Percentiles rank a stretch among this genome's conserved stretches.
Evolutionary conservation across 2,888 invertebrate genomes (phyloP).

Genomic region (Coelinius sp.): DNA sequence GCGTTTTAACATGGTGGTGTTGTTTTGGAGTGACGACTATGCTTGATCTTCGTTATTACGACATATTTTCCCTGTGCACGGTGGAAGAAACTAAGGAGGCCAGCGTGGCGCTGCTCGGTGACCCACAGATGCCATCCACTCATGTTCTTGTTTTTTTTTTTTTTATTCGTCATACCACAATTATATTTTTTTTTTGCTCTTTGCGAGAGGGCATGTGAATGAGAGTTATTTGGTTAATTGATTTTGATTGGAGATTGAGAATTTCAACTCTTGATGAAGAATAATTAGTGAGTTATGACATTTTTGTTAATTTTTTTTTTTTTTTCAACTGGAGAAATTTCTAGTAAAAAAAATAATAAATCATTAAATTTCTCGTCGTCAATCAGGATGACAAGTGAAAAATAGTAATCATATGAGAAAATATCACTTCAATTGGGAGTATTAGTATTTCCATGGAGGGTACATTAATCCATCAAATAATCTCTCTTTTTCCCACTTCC

Average conservation of each 20-base stretch:
- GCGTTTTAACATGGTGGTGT: not conserved
- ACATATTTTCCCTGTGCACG: slow-evolving; percentile 14
- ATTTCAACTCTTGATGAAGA: no score
- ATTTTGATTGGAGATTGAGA: no score
- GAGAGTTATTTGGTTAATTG: not conserved
- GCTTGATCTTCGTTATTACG: slow-evolving; percentile 29
- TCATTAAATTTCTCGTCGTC: not conserved
- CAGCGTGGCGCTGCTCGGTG: not conserved
- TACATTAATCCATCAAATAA: not conserved
- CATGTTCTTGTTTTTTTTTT: not conserved
- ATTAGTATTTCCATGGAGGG: not conserved
- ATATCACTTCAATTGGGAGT: not conserved
- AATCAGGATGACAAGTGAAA: not conserved
- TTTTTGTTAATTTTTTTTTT: not conserved
- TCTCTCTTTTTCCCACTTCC: not conserved
- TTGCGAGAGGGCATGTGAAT: not conserved
- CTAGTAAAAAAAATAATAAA: not conserved
- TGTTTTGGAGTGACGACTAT: not conserved
- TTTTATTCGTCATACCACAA: slow-evolving; percentile 1
- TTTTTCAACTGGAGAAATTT: not conserved
- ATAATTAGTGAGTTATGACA: no score
- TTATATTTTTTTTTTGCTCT: not conserved
- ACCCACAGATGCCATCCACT: not conserved
- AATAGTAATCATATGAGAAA: not conserved
- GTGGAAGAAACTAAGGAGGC: slow-evolving; percentile 1